Conservation (phyloP, 2,113 vertebrate genomes). For the Hydropotes inermis region DNA sequence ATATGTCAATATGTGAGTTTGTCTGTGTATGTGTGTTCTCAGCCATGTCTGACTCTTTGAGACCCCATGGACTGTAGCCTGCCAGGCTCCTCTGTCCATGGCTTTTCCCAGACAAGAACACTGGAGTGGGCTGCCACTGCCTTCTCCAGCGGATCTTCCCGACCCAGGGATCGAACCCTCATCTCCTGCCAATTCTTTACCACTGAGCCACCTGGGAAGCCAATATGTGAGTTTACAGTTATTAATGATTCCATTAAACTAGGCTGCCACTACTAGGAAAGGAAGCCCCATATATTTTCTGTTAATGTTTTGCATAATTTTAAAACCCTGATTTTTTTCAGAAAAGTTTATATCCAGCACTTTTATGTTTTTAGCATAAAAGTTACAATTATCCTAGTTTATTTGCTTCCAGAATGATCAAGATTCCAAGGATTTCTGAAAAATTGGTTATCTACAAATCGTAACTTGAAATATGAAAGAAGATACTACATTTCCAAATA, state of each 20-base stretch:
- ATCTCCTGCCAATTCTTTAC: not conserved
- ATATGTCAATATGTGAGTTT: not conserved
- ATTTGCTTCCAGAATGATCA: not conserved
- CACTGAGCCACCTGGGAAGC: not conserved
- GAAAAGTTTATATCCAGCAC: not conserved
- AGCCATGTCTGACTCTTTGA: not conserved
- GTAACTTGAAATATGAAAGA: not conserved
- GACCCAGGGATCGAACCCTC: rapidly evolving
- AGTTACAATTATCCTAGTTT: not conserved
- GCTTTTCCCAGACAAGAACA: not conserved
- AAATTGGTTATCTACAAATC: not conserved
- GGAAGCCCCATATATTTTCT: not conserved
- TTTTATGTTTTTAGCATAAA: not conserved
- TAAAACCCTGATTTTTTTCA: not conserved
- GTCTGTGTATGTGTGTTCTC: not conserved
- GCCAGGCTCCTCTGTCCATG: not conserved
- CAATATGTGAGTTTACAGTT: not conserved
- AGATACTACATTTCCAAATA: not conserved
- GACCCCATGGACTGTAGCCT: not conserved
- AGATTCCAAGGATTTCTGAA: not conserved
- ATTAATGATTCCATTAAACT: not conserved
- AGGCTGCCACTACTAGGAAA: not conserved
- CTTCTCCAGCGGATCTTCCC: not conserved
- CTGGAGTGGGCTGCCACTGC: not conserved
- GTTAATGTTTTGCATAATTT: not conserved